Base-by-base conservation (phyloP, 2,113 vertebrate species). In the Alouatta palliata region DNA sequence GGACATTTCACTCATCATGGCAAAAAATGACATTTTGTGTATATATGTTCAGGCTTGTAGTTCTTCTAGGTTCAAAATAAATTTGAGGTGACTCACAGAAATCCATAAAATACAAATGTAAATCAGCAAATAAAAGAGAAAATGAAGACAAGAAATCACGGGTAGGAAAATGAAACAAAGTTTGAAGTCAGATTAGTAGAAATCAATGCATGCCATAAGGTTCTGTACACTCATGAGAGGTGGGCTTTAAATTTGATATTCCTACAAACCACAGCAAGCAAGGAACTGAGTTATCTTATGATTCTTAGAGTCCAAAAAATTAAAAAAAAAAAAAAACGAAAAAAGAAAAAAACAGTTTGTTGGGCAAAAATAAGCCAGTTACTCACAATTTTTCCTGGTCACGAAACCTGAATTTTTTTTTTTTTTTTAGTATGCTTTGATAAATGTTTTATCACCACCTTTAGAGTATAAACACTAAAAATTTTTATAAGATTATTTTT, bases 211-310 rank as follows among this genome's bases (percentile, higher is more conserved):
- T 66, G 56, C 43, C 12, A 32, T n/a, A 56, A 93, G 32, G 32
- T 27, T 30, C 30, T 90, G 6, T 77, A 37, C 11, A 76, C 23
- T 92, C 12, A 54, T 73, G 77, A 75, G 47, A 95, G 40, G 11
- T 56, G 40, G 32, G 30, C 23, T 88, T 97, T 94, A 81, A 32
- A 70, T 32, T 43, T 95, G 76, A 93, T 40, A 27, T 89, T 95
- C 49, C 32, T 84, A 70, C 79, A 77, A 88, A 52, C 16, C 30
- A 76, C 76, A 82, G 6, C 4, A 89, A 93, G 54, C 19, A 94
- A 40, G 11, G 40, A 86, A 81, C 19, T 75, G 49, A 96, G 1
- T 16, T 83, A 43, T 54, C n/a, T 70, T 37, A 87, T 23, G 30
- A 43, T 49, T 68, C 21, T 90, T 58, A 95, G 35, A 81, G 35